Evolutionary conservation across 1,140 invertebrate species (phyloP).

Genomic region (Calliphora vicina): DNA sequence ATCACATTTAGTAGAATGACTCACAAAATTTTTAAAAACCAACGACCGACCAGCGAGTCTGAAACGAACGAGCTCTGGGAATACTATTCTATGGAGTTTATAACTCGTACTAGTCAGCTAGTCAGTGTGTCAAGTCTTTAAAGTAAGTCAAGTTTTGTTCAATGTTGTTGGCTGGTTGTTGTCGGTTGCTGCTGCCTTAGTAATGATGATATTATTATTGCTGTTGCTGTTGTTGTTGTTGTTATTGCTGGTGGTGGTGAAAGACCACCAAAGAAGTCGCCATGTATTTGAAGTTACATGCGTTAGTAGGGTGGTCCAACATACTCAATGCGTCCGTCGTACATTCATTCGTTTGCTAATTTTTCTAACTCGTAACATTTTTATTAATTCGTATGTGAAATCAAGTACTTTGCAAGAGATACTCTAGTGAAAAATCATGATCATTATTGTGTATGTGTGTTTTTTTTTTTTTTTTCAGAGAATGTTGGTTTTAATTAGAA

Average conservation of each 20-base stretch:
- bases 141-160: background rate
- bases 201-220: constrained; percentile 21
- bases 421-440: no score
- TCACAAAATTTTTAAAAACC: background rate
- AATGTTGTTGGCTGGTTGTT: background rate
- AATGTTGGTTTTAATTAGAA: no score
- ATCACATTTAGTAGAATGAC: no score
- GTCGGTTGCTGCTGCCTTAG: background rate
- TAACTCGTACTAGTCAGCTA: background rate
- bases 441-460: no score
- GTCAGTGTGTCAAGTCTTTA: constrained; percentile 10
- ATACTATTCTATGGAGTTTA: background rate
- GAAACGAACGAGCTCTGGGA: background rate
- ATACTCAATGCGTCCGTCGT: background rate
- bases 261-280: constrained; percentile 46
- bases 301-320: constrained; percentile 18
- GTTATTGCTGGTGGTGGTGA: constrained; percentile 12
- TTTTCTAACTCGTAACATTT: constrained; percentile 20
- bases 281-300: constrained; percentile 17
- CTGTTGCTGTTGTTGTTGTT: background rate
- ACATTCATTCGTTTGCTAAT: background rate
- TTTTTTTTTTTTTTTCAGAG: no score
- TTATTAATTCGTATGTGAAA: no score
- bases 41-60: background rate
- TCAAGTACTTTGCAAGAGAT: no score